These are phyloP conservation scores for Nomada ferruginata DNA, from an alignment of 2,888 invertebrate genomes.

Conservation along the genomic window DNA sequence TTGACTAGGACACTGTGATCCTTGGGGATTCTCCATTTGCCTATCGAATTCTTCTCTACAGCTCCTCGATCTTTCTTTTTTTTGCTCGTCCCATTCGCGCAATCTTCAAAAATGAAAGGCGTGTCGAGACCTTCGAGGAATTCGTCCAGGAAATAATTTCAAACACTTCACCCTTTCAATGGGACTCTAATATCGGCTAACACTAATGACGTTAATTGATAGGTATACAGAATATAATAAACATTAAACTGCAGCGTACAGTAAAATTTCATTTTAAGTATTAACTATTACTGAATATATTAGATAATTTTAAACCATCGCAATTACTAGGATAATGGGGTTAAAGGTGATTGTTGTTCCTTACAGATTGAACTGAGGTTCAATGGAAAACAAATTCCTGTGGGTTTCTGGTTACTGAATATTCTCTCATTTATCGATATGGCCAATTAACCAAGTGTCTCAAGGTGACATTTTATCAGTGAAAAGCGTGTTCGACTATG, in stretches of 20 bases:
- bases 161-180: too few species aligned
- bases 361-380: neutral
- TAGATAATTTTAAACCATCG: too few species aligned
- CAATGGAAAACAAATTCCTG: neutral
- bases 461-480: slow-evolving; percentile 23
- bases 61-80: slow-evolving; percentile 41
- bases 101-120: slow-evolving; percentile 30
- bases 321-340: too few species aligned
- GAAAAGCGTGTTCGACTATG: slow-evolving; percentile 5
- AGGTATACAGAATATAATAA: too few species aligned
- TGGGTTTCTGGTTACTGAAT: neutral
- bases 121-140: neutral
- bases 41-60: slow-evolving; percentile 49
- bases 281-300: too few species aligned
- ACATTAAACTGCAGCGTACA: too few species aligned
- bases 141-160: too few species aligned
- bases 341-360: too few species aligned
- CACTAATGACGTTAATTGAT: too few species aligned
- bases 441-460: slow-evolving; percentile 9
- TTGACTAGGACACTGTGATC: slow-evolving; percentile 59
- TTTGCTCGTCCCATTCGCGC: slow-evolving; percentile 14
- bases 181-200: too few species aligned
- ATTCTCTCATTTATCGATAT: neutral
- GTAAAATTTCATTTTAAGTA: too few species aligned
- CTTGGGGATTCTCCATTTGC: slow-evolving; percentile 38